Conservation (phyloP, 2,888 invertebrate genomes). For the Anthoptus insignis region DNA sequence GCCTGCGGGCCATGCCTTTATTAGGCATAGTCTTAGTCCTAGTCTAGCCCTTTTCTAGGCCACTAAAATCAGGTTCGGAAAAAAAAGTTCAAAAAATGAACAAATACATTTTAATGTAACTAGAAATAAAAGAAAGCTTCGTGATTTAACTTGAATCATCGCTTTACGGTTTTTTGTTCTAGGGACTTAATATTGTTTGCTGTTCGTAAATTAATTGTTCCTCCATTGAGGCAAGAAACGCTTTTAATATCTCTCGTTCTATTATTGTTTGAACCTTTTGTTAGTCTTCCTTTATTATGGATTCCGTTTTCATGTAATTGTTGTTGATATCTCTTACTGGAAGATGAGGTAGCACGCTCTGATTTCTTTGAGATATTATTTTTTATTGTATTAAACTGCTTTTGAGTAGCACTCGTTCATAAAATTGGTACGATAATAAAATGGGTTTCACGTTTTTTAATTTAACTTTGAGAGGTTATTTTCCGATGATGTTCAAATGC, state of each 20-base stretch:
- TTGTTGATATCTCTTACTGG: conserved; percentile 14
- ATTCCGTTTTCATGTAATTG: conserved; percentile 13
- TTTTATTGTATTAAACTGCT: neutral
- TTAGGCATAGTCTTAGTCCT: no score
- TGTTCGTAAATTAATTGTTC: conserved; percentile 30
- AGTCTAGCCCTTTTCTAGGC: no score
- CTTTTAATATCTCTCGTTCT: conserved; percentile 23
- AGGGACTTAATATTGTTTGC: conserved; percentile 17
- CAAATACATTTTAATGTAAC: no score
- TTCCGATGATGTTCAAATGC: neutral
- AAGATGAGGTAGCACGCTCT: neutral
- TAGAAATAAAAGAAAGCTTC: no score
- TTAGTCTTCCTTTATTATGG: conserved; percentile 22
- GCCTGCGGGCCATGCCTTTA: no score
- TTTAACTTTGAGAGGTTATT: neutral
- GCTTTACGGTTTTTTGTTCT: conserved; percentile 16
- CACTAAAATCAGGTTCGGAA: no score
- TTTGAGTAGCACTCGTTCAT: neutral
- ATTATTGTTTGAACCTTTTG: conserved; percentile 19
- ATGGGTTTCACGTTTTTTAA: neutral
- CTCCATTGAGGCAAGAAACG: conserved; percentile 19
- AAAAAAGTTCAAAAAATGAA: no score
- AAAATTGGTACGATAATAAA: neutral
- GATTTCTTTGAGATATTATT: conserved; percentile 3
- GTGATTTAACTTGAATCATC: conserved; percentile 1